A percentile compares a stretch with the other conserved stretches of the same genome.
Conservation (phyloP, 2,888 invertebrate species). For the Diarsia brunnea region DNA sequence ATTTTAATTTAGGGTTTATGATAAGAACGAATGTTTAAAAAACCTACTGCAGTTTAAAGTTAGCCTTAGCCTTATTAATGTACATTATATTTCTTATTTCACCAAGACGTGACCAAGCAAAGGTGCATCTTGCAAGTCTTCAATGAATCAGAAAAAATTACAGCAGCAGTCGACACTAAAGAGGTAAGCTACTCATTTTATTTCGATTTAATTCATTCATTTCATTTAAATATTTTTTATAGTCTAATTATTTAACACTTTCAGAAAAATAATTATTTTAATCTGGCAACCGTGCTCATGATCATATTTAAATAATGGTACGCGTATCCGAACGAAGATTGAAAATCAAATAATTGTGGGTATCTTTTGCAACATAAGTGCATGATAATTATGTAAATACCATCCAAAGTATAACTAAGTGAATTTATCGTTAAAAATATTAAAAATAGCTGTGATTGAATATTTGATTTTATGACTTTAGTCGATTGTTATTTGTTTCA, state of each 20-base stretch:
- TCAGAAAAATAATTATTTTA: neutral
- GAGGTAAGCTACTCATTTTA: neutral
- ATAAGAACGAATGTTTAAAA: no score
- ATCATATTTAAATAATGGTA: neutral
- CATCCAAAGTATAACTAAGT: neutral
- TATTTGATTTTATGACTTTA: neutral
- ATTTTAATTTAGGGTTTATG: no score
- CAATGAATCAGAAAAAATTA: neutral
- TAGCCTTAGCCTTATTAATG: no score
- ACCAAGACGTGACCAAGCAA: no score
- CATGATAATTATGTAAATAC: neutral
- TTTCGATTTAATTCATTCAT: neutral
- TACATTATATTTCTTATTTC: no score
- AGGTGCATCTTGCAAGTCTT: neutral
- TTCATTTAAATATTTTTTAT: neutral
- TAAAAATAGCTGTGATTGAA: conserved; percentile 2
- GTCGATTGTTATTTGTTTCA: neutral
- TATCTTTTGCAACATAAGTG: neutral
- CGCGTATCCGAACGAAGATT: conserved; percentile 34
- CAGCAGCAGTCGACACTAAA: neutral
- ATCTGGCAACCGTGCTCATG: neutral
- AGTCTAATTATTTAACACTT: neutral
- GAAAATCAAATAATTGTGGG: conserved; percentile 29
- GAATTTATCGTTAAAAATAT: neutral
- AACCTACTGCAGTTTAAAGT: no score